These are phyloP conservation scores for Indicator indicator DNA, from an alignment of 2,113 vertebrate genomes.

Conservation along the genomic window DNA sequence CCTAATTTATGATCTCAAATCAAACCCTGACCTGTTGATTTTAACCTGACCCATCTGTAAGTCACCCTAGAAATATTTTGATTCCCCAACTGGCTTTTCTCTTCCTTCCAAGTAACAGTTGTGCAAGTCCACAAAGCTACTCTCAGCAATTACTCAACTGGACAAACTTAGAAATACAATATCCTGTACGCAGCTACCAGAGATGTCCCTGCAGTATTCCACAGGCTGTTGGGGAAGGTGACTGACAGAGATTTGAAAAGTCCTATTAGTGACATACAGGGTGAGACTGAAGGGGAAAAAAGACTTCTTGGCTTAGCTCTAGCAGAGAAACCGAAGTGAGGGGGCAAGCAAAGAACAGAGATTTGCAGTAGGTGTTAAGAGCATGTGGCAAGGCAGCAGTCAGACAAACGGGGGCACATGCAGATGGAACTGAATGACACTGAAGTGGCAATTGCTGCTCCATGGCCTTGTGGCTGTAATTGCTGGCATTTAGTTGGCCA, in stretches of 20 bases:
- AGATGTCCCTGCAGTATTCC: constrained; percentile 51
- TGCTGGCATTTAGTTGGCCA: not conserved
- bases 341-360: not conserved
- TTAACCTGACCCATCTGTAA: constrained; percentile 52
- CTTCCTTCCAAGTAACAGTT: constrained; percentile 43
- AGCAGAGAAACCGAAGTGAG: not conserved
- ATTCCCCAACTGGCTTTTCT: constrained; percentile 32
- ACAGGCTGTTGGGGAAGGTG: constrained; percentile 5
- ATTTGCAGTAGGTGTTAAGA: not conserved
- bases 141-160: constrained; percentile 50
- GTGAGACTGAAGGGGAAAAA: constrained; percentile 24
- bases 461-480: not conserved
- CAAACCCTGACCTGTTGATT: constrained; percentile 19
- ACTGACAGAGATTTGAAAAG: constrained; percentile 61
- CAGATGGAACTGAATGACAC: not conserved
- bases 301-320: not conserved
- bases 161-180: constrained; percentile 59
- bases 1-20: constrained; percentile 26
- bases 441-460: not conserved
- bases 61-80: constrained; percentile 48
- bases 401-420: not conserved
- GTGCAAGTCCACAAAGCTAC: not conserved
- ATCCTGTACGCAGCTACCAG: constrained; percentile 61
- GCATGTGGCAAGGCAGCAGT: not conserved
- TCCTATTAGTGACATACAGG: constrained; percentile 38